A percentile compares a stretch with the other conserved stretches of the same genome.
Conservation (phyloP, 2,888 invertebrate genomes). For the Athalia rosae region DNA sequence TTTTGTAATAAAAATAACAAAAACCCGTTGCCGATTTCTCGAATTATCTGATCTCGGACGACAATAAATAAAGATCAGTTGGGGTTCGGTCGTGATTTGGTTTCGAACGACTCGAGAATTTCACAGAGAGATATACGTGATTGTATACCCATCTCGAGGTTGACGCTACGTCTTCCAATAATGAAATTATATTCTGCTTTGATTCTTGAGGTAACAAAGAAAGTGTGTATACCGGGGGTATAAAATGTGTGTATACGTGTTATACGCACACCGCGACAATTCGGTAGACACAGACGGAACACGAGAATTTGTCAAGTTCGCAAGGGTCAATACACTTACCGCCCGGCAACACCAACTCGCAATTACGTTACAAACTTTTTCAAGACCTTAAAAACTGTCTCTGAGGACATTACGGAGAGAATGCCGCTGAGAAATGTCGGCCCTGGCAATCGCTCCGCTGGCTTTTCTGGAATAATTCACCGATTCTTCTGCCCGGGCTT, state of each 20-base stretch:
- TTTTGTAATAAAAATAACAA: too few relatives aligned
- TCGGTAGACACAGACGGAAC: conserved; percentile 13
- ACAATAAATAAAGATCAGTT: too few relatives aligned
- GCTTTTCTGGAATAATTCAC: conserved; percentile 1
- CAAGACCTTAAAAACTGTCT: conserved; percentile 25
- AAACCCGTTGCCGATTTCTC: too few relatives aligned
- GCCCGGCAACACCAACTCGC: conserved; percentile 24
- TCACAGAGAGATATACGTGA: too few relatives aligned
- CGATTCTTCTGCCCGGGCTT: neutral
- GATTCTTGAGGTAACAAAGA: conserved; percentile 12
- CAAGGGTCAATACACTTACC: conserved; percentile 38
- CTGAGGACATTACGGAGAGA: conserved; percentile 12
- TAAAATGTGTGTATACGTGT: neutral
- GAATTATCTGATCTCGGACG: too few relatives aligned
- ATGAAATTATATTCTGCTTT: conserved; percentile 7
- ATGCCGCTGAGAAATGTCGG: conserved; percentile 18
- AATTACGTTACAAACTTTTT: conserved; percentile 33
- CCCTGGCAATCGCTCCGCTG: conserved; percentile 13
- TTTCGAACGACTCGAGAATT: too few relatives aligned
- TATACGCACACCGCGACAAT: conserved; percentile 12
- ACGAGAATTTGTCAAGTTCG: conserved; percentile 24
- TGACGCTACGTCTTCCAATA: neutral
- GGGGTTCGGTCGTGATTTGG: too few relatives aligned
- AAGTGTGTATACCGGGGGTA: conserved; percentile 20
- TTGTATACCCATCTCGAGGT: too few relatives aligned